Percentiles rank a stretch among this genome's conserved stretches.
phyloP scores from a whole-genome alignment of 2,113 vertebrate species.

The Hiodon alosoides region DNA sequence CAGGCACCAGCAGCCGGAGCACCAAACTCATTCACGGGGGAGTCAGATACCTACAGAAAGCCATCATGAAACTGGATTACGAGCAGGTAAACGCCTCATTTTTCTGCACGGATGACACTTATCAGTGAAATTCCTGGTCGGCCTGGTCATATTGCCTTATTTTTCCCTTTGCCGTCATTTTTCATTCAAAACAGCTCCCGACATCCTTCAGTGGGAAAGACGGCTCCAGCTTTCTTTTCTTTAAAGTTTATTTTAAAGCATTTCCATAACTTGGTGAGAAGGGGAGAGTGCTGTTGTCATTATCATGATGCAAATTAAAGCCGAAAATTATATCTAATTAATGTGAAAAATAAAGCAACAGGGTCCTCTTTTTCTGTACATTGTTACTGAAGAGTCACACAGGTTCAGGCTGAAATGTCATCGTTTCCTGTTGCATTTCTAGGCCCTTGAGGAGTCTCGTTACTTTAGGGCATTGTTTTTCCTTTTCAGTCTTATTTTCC shows the following conservation, averaged over 20 bases:
- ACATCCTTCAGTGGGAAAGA: slow-evolving; percentile 63
- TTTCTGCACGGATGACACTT: slow-evolving; percentile 73
- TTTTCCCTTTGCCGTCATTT: slow-evolving; percentile 68
- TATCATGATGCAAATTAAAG: slow-evolving; percentile 55
- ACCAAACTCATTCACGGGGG: slow-evolving; percentile 93
- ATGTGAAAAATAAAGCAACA: slow-evolving; percentile 47
- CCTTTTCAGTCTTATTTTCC: slow-evolving; percentile 63
- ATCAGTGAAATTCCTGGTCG: slow-evolving; percentile 71
- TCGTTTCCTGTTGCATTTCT: slow-evolving; percentile 65
- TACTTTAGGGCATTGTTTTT: slow-evolving; percentile 66
- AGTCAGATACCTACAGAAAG: slow-evolving; percentile 97
- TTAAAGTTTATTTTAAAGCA: slow-evolving; percentile 55
- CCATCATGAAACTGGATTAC: slow-evolving; percentile 92
- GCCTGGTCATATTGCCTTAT: slow-evolving; percentile 78
- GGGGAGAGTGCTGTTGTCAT: slow-evolving; percentile 35
- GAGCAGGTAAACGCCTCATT: slow-evolving; percentile 94
- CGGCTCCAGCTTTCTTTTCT: slow-evolving; percentile 42
- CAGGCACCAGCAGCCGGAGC: slow-evolving; percentile 87
- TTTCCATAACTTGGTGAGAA: slow-evolving; percentile 41
- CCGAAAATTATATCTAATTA: slow-evolving; percentile 57
- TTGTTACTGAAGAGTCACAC: slow-evolving; percentile 58
- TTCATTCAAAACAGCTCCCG: slow-evolving; percentile 65
- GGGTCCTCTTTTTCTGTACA: slow-evolving; percentile 51
- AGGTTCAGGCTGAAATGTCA: slow-evolving; percentile 72
- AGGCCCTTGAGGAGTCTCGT: slow-evolving; percentile 64